phyloP scores from a whole-genome alignment of 2,888 invertebrate species.

The Sthenelais limicola region DNA sequence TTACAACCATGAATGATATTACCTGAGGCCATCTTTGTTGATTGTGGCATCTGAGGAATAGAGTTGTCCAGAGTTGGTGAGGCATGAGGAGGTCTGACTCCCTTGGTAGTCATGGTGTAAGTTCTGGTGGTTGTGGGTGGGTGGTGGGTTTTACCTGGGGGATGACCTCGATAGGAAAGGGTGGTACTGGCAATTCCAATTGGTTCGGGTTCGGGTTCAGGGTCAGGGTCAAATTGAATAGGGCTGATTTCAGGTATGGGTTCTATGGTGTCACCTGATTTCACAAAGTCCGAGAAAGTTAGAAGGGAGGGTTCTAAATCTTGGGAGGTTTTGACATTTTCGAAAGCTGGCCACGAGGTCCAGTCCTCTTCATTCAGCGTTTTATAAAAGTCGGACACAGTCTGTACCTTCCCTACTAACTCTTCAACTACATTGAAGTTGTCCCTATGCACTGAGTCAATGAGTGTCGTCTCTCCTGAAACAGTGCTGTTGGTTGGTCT shows the following conservation, averaged over 20 bases:
- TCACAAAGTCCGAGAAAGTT: too few species aligned
- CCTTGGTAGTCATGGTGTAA: neutral
- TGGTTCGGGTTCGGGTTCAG: neutral
- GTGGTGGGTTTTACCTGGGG: neutral
- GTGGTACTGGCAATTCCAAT: neutral
- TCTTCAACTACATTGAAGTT: neutral
- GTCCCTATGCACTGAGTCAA: slow-evolving; percentile 12
- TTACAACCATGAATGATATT: too few species aligned
- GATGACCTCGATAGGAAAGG: neutral
- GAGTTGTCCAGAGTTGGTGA: neutral
- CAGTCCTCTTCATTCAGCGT: slow-evolving; percentile 20
- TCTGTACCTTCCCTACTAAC: slow-evolving; percentile 15
- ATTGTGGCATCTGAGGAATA: neutral
- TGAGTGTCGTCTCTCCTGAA: neutral
- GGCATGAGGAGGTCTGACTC: neutral
- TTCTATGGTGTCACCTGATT: too few species aligned
- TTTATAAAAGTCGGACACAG: slow-evolving; percentile 19
- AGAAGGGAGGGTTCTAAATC: too few species aligned
- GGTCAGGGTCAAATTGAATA: neutral
- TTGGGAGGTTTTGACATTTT: slow-evolving; percentile 8
- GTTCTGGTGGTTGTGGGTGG: neutral
- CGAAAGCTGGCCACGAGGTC: slow-evolving; percentile 23
- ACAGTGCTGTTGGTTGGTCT: too few species aligned
- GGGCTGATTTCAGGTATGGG: neutral
- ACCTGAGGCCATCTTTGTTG: slow-evolving; percentile 19